A percentile compares a stretch with the other conserved stretches of the same genome.
Conservation (phyloP, 2,888 invertebrate species). For the Hydrotaea cyrtoneurina region DNA sequence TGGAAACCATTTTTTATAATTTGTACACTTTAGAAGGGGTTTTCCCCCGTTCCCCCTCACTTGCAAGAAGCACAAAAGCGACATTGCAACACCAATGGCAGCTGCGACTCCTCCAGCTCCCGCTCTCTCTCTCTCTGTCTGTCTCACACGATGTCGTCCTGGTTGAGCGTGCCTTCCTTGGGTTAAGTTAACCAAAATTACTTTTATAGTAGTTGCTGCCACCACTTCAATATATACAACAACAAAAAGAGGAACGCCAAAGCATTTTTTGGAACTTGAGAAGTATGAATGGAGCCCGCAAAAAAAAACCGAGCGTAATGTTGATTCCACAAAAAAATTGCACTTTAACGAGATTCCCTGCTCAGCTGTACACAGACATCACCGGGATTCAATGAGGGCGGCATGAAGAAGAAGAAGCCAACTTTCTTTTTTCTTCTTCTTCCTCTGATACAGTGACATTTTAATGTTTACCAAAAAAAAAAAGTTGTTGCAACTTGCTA, state of each 20-base stretch:
- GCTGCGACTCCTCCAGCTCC: slow-evolving; percentile 50
- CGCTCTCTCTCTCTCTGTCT: background rate
- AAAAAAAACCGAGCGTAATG: background rate
- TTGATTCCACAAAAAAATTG: slow-evolving; percentile 51
- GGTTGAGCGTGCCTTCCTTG: slow-evolving; percentile 20
- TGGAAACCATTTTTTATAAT: slow-evolving; percentile 27
- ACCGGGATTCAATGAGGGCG: background rate
- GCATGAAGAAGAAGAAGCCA: slow-evolving; percentile 16
- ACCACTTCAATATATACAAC: slow-evolving; percentile 49
- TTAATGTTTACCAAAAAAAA: slow-evolving; percentile 47
- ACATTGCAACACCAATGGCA: slow-evolving; percentile 46
- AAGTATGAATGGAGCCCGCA: slow-evolving; percentile 38
- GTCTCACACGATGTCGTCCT: background rate
- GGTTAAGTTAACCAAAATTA: slow-evolving; percentile 59
- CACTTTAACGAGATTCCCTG: slow-evolving; percentile 44
- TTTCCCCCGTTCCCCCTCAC: too few species aligned
- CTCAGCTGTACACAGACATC: slow-evolving; percentile 27
- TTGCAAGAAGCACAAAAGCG: slow-evolving; percentile 19
- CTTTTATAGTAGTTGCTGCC: slow-evolving; percentile 60
- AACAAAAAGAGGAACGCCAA: slow-evolving; percentile 9
- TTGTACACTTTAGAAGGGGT: slow-evolving; percentile 20
- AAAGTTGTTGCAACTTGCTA: slow-evolving; percentile 59
- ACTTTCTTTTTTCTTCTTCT: slow-evolving; percentile 22
- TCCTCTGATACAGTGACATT: slow-evolving; percentile 49
- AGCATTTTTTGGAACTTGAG: slow-evolving; percentile 23